Conservation (phyloP, 2,888 invertebrate species). For the Troides oblongomaculatus region DNA sequence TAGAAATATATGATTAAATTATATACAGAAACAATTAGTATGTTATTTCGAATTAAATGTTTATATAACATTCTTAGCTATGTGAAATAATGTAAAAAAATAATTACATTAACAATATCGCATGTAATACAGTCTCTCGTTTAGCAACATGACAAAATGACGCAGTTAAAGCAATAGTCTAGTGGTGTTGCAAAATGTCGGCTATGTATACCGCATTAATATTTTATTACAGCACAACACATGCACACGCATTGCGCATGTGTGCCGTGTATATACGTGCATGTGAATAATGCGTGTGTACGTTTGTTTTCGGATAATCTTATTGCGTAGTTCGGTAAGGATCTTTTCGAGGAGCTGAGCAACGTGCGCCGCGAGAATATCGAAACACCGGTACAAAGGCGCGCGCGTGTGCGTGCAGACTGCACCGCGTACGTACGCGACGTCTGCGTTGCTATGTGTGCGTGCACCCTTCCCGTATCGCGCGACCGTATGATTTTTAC, state of each 20-base stretch:
- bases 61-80: neutral
- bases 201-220: slow-evolving; percentile 31
- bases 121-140: slow-evolving; percentile 2
- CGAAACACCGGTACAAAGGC: slow-evolving; percentile 35
- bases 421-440: slow-evolving; percentile 59
- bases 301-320: slow-evolving; percentile 31
- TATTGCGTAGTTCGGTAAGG: slow-evolving; percentile 28
- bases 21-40: neutral
- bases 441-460: slow-evolving; percentile 53
- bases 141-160: slow-evolving; percentile 28
- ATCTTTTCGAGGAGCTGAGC: slow-evolving; percentile 29
- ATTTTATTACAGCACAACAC: slow-evolving; percentile 31
- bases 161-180: slow-evolving; percentile 23
- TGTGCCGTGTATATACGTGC: slow-evolving; percentile 20
- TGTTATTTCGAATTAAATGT: neutral
- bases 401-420: slow-evolving; percentile 57
- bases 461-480: slow-evolving; percentile 73
- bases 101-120: slow-evolving; percentile 2
- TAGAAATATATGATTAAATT: no score
- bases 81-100: neutral
- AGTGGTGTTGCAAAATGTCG: slow-evolving; percentile 26
- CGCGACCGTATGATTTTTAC: slow-evolving; percentile 37
- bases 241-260: slow-evolving; percentile 21
- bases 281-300: slow-evolving; percentile 29
- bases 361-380: slow-evolving; percentile 25